Base-by-base conservation (phyloP, 2,888 invertebrate species). In the Stomorhina lunata region DNA sequence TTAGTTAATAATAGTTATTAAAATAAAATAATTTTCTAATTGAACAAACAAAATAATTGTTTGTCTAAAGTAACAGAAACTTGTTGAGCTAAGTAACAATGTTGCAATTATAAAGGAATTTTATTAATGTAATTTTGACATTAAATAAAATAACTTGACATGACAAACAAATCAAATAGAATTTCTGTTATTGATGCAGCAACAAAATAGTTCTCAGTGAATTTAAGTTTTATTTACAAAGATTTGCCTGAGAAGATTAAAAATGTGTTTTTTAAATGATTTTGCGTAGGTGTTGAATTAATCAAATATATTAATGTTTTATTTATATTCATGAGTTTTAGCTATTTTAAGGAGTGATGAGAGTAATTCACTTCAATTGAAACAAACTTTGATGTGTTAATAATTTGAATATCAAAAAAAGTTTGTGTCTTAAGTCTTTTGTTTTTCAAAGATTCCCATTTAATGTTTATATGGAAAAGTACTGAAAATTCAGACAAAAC, bases 311-410 rank as follows among this genome's bases (percentile, higher is more conserved):
- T 15, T 17, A 55, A 29, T 29, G 17, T 29, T 17, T 15, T 29
- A 29, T 32, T 29, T 29, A 1, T 12, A 29, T 55, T 55, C 10
- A 22, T 55, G 17, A 29, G 17, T 55, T 55, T 55, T 55, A 55
- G 32, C 29, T 29, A 55, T 55, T 55, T 55, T 29, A 6, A 55
- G 55, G 55, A 55, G 55, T 55, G 55, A 55, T 55, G 55, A 32
- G 55, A 55, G 32, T 55, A 32, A 1, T 50, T 50, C 12, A 4
- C 22, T 10, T n/a, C n/a, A n/a, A n/a, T n/a, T n/a, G n/a, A 4
- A 22, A 4, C 5, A 12, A 25, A 50, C n/a, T n/a, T n/a, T n/a
- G n/a, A 9, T 12, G 12, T 22, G 5, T 22, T 0, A 50, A 10
- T 4, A 50, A 45, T 12, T 43, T 22, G 22, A 15, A 29, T 53